These are phyloP conservation scores for Falcaria lacertinaria DNA, from an alignment of 2,888 invertebrate genomes.

Conservation along the genomic window DNA sequence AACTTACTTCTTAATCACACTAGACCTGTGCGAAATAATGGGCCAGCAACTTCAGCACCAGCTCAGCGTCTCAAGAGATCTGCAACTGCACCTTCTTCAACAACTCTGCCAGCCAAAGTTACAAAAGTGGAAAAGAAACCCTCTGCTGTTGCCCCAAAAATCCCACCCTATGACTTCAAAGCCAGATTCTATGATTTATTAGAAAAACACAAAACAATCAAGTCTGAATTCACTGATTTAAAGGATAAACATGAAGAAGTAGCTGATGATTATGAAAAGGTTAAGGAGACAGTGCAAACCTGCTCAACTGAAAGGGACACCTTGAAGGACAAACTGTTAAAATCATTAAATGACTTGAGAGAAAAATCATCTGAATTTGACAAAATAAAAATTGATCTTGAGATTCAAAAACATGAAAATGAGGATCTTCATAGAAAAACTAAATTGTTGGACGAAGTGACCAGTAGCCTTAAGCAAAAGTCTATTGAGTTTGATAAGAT, in stretches of 20 bases:
- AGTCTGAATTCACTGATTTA: conserved; percentile 71
- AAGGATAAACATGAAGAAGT: conserved; percentile 75
- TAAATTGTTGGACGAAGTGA: conserved; percentile 60
- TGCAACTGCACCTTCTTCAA: conserved; percentile 50
- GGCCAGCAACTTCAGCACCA: conserved; percentile 31
- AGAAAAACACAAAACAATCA: conserved; percentile 79
- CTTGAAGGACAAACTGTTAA: conserved; percentile 59
- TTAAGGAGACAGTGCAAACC: conserved; percentile 56
- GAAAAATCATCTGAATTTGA: conserved; percentile 54
- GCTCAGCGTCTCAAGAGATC: conserved; percentile 57
- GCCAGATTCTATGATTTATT: conserved; percentile 81
- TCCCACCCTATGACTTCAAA: conserved; percentile 83
- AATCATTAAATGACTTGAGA: conserved; percentile 51
- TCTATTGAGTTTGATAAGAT: conserved; percentile 55
- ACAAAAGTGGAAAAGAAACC: conserved; percentile 60
- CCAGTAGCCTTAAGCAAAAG: conserved; percentile 58
- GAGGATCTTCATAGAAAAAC: conserved; percentile 63
- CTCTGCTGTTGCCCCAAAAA: conserved; percentile 70
- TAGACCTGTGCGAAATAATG: conserved; percentile 40
- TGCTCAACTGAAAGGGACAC: conserved; percentile 50
- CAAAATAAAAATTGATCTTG: conserved; percentile 60
- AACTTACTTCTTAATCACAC: conserved; percentile 63
- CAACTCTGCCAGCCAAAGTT: conserved; percentile 43
- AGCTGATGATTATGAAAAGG: conserved; percentile 72
- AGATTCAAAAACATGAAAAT: conserved; percentile 64